Base-by-base conservation (phyloP, 2,797 vertebrate genomes). In the Leuciscus waleckii region DNA sequence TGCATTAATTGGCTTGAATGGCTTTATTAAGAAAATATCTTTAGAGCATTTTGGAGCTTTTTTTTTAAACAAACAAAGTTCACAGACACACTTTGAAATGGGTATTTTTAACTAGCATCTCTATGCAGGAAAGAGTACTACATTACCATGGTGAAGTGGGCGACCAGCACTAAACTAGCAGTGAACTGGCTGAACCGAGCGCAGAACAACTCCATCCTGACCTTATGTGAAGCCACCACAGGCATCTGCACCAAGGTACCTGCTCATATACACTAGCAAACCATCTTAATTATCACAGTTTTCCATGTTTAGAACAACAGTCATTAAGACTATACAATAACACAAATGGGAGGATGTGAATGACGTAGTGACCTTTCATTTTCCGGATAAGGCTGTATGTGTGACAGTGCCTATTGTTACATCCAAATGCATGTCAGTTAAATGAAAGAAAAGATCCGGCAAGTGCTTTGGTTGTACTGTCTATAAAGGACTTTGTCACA, bases 111-210 rank as follows among this genome's bases (percentile, higher is more conserved):
- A 74, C 13, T 19, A 10, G 17, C 61, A 21, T 26, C 85, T 17
- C 89, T 7, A n/a, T 91, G 29, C 87, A 95, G 94, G 90, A 98
- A 96, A 88, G 98, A 99, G 68, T 96, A 97, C 93, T 99, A 99
- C 87, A 95, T 99, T 91, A 99, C 97, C 76, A 97, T 98, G 97
- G 98, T 99, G 90, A 98, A 97, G 41, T 99, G 98, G 98, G 97
- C 98, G 56, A 98, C 98, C 83, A 99, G 97, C 92, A 99, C 98
- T 90, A 99, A 99, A 91, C 96, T 99, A 87, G 97, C 98, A 4
- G 97, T 99, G 43, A 99, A 98, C 94, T 99, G 98, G 98, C 93
- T 99, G 89, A 99, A 98, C 95, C 93, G 98, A 85, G 97, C 97
- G 0, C 98, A 99, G 95, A 99, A 99, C 26, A 96, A 98, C 91